Percentiles rank a stretch among this genome's conserved stretches.
Evolutionary conservation across 2,888 invertebrate species (phyloP).

Genomic region (Uloborus plumipes): DNA sequence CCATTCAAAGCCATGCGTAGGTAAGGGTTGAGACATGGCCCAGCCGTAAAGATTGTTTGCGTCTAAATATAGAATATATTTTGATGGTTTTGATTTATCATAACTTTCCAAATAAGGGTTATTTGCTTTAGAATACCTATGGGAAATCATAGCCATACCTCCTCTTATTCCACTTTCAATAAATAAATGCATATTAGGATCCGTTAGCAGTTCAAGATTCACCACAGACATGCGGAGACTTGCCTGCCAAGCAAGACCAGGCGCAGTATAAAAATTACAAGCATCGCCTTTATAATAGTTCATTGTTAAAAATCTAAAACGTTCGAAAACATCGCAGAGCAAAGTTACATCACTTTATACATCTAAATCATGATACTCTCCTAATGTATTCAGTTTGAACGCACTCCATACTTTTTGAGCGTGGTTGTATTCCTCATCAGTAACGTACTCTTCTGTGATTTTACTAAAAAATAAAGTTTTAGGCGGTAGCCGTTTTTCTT

Average conservation of each 20-base stretch:
- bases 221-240: not conserved
- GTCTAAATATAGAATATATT: slow-evolving; percentile 34
- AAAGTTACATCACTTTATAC: too few species aligned
- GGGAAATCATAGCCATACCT: not conserved
- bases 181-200: too few species aligned
- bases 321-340: too few species aligned
- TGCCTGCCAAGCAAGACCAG: not conserved
- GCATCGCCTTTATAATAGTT: too few species aligned
- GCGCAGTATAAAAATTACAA: too few species aligned
- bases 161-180: not conserved
- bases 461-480: not conserved
- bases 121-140: slow-evolving; percentile 25
- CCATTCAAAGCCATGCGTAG: slow-evolving; percentile 39
- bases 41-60: slow-evolving; percentile 55
- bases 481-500: not conserved
- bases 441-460: too few species aligned
- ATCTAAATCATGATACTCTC: too few species aligned
- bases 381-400: too few species aligned
- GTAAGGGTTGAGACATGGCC: slow-evolving; percentile 33
- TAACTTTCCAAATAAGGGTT: slow-evolving; percentile 1
- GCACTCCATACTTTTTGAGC: too few species aligned
- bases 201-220: not conserved
- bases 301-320: too few species aligned
- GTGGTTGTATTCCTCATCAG: too few species aligned
- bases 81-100: not conserved